phyloP scores from a whole-genome alignment of 2,888 invertebrate genomes.

The Sarcophaga rosellei region DNA sequence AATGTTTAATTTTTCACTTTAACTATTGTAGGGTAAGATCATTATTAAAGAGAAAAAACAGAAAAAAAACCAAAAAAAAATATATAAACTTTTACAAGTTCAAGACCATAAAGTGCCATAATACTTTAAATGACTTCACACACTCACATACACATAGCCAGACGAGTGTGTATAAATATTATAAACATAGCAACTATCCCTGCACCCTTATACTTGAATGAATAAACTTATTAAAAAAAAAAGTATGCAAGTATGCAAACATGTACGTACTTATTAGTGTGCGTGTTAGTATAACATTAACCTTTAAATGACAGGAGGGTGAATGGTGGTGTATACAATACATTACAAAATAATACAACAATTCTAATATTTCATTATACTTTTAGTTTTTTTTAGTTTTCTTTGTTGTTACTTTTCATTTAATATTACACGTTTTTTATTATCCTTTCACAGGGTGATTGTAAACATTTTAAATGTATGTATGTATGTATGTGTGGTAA shows the following conservation, averaged over 20 bases:
- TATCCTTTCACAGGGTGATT: no score
- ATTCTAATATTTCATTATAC: neutral
- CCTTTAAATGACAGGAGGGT: neutral
- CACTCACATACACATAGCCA: neutral
- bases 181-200: neutral
- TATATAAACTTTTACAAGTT: slow-evolving; percentile 29
- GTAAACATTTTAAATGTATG: no score
- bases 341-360: neutral
- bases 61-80: slow-evolving; percentile 4
- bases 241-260: neutral
- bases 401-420: neutral
- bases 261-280: neutral
- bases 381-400: neutral
- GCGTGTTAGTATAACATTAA: slow-evolving; percentile 49
- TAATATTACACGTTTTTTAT: no score
- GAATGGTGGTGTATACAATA: neutral
- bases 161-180: neutral
- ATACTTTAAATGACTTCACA: neutral
- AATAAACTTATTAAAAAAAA: neutral
- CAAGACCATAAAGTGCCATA: slow-evolving; percentile 23
- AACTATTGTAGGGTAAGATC: neutral
- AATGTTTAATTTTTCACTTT: neutral
- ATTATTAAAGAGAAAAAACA: neutral
- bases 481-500: neutral
- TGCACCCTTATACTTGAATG: neutral